phyloP scores from a whole-genome alignment of 2,797 vertebrate genomes.

The Sarcophilus harrisii region DNA sequence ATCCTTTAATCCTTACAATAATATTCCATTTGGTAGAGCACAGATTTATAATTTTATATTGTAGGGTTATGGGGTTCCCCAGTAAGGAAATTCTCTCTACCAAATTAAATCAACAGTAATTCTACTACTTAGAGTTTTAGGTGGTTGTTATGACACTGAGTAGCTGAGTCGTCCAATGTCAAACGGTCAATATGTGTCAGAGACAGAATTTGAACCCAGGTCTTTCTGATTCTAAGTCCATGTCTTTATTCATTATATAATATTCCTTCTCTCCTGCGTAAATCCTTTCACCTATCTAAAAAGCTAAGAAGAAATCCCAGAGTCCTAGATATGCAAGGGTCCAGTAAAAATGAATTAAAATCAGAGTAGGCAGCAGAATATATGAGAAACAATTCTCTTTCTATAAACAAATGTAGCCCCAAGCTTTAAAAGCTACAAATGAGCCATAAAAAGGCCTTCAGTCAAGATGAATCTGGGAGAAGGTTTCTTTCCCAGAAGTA shows the following conservation, averaged over 20 bases:
- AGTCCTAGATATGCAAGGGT: not conserved
- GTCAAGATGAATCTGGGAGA: not conserved
- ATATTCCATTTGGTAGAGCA: not conserved
- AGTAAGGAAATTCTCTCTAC: not conserved
- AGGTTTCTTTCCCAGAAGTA: not conserved
- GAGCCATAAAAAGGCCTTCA: not conserved
- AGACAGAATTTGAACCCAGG: not conserved
- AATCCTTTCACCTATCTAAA: conserved; percentile 21
- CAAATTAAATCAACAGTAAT: not conserved
- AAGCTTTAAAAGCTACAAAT: not conserved
- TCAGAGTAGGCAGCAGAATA: conserved; percentile 1
- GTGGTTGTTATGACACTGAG: not conserved
- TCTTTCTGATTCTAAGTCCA: not conserved
- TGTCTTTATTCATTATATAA: not conserved
- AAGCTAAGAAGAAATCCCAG: not conserved
- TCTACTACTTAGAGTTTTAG: not conserved
- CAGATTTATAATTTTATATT: not conserved
- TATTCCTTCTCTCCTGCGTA: not conserved
- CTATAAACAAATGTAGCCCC: not conserved
- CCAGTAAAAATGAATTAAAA: conserved; percentile 1
- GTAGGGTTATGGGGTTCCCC: not conserved
- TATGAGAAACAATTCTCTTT: not conserved
- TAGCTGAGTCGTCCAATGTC: not conserved
- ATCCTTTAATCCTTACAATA: not conserved
- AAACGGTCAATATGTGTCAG: not conserved